phyloP scores from a whole-genome alignment of 1,140 invertebrate species.

The Rhopalosiphum maidis region DNA sequence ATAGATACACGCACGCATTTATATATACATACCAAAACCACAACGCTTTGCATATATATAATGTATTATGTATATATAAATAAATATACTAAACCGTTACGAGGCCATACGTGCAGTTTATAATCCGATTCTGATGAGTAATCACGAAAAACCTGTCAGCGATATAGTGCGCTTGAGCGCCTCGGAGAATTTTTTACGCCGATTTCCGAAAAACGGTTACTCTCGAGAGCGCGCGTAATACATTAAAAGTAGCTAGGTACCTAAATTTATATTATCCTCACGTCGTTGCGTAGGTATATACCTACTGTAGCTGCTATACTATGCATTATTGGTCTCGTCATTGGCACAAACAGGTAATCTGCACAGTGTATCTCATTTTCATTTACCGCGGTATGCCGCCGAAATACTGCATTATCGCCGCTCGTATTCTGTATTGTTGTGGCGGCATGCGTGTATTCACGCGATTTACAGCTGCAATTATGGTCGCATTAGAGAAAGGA shows the following conservation, averaged over 20 bases:
- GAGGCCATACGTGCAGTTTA: not conserved
- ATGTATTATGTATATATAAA: not conserved
- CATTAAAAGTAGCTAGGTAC: too few relatives aligned
- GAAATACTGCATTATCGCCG: too few relatives aligned
- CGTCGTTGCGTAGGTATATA: not conserved
- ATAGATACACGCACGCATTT: not conserved
- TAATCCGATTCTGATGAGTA: not conserved
- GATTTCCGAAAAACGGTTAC: not conserved
- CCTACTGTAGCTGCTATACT: too few relatives aligned
- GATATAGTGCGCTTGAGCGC: not conserved
- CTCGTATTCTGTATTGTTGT: too few relatives aligned
- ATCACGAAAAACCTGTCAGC: constrained; percentile 20
- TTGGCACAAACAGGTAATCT: not conserved
- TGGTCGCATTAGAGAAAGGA: not conserved
- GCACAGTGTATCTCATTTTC: too few relatives aligned
- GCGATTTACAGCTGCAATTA: too few relatives aligned
- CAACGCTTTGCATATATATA: not conserved
- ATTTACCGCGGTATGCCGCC: too few relatives aligned
- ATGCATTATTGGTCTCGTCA: not conserved
- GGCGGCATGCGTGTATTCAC: too few relatives aligned
- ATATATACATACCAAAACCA: not conserved
- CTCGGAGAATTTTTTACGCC: not conserved
- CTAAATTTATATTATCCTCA: not conserved
- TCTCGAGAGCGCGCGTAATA: not conserved
- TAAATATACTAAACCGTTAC: not conserved